phyloP scores from a whole-genome alignment of 2,888 invertebrate genomes.

The Meta bourneti region DNA sequence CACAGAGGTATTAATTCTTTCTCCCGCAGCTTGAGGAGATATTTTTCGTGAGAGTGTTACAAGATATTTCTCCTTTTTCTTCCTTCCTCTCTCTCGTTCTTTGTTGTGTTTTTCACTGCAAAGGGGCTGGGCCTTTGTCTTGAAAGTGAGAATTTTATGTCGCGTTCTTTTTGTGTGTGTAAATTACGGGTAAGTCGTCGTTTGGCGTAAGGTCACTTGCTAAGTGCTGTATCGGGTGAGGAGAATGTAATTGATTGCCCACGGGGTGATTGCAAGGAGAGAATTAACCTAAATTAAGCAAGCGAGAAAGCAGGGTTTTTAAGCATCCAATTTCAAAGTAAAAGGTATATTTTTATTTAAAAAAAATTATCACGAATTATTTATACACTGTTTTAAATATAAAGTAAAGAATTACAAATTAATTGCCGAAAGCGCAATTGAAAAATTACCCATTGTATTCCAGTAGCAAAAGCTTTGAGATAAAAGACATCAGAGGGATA shows the following conservation, averaged over 20 bases:
- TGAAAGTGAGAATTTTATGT: background rate
- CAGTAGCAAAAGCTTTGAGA: too few relatives aligned
- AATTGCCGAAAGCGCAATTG: too few relatives aligned
- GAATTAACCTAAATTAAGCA: too few relatives aligned
- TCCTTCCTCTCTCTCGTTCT: background rate
- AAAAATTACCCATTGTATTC: too few relatives aligned
- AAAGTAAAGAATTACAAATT: too few relatives aligned
- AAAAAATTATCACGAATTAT: too few relatives aligned
- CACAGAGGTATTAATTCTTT: slow-evolving; percentile 49
- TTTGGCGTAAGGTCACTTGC: background rate
- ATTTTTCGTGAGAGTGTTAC: slow-evolving; percentile 10
- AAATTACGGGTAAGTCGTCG: background rate
- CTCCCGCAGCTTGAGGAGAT: background rate
- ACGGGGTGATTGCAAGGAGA: background rate
- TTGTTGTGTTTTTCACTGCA: background rate
- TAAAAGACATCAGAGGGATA: too few relatives aligned
- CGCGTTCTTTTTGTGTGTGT: background rate
- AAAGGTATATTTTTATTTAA: too few relatives aligned
- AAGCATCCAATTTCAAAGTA: too few relatives aligned
- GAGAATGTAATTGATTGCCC: background rate
- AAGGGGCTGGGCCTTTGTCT: background rate
- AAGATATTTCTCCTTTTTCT: slow-evolving; percentile 1
- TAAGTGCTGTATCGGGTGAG: background rate
- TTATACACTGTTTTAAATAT: too few relatives aligned
- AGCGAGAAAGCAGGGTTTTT: too few relatives aligned